Conservation (phyloP, 2,888 invertebrate genomes). For the Agrenia bidenticulata region DNA sequence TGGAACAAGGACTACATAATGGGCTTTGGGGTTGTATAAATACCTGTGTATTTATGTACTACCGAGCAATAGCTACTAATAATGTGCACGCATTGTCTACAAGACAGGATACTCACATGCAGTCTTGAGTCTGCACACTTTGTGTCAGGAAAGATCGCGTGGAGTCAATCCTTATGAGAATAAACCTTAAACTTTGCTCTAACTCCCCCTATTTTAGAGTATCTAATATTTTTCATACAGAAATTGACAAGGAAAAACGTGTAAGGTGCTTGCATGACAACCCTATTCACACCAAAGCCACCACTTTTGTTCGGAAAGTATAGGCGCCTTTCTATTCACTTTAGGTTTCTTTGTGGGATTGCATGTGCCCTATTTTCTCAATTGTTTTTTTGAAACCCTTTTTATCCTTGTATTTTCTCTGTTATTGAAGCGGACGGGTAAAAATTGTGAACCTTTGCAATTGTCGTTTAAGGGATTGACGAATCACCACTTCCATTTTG, state of each 20-base stretch:
- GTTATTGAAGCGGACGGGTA: neutral
- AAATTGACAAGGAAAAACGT: constrained; percentile 25
- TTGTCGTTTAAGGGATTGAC: constrained; percentile 8
- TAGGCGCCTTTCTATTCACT: constrained; percentile 10
- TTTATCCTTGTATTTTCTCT: neutral
- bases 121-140: constrained; percentile 8
- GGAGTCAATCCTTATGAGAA: constrained; percentile 1
- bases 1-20: neutral
- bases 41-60: neutral
- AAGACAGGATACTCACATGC: constrained; percentile 4
- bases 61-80: neutral
- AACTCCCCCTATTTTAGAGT: neutral
- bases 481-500: constrained; percentile 31
- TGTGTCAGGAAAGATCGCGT: constrained; percentile 39
- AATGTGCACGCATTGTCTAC: constrained; percentile 15
- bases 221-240: constrained; percentile 5
- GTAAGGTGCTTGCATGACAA: constrained; percentile 41
- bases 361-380: constrained; percentile 18
- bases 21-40: neutral
- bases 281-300: constrained; percentile 37
- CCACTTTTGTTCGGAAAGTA: constrained; percentile 14
- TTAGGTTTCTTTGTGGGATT: constrained; percentile 10
- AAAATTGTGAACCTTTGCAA: neutral
- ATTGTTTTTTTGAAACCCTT: neutral
- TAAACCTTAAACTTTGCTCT: neutral